Conservation (phyloP, 2,113 vertebrate genomes). For the Charina bottae region DNA sequence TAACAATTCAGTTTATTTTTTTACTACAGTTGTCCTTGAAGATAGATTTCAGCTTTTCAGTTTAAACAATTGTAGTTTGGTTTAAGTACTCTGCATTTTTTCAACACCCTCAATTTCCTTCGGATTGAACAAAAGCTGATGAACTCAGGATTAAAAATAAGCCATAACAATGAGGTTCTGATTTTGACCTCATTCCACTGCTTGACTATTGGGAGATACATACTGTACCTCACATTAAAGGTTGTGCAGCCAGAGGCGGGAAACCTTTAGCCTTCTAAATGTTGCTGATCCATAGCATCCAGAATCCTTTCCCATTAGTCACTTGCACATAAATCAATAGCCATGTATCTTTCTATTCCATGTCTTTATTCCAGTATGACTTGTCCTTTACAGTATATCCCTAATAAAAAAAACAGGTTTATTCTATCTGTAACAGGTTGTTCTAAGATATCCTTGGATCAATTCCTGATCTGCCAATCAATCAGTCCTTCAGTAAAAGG, state of each 20-base stretch:
- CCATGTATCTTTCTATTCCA: neutral
- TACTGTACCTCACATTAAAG: neutral
- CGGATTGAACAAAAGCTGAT: neutral
- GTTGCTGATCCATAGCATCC: neutral
- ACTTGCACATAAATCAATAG: neutral
- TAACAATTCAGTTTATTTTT: slow-evolving; percentile 4
- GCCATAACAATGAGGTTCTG: neutral
- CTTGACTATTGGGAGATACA: neutral
- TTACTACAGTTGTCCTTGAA: neutral
- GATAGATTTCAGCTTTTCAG: slow-evolving; percentile 13
- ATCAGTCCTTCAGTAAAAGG: neutral
- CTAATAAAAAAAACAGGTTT: neutral
- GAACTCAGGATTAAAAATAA: slow-evolving; percentile 10
- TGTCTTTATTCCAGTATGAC: neutral
- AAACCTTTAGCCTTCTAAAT: neutral
- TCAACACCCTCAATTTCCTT: neutral
- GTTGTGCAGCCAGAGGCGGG: neutral
- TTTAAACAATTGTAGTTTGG: slow-evolving; percentile 1
- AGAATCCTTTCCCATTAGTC: neutral
- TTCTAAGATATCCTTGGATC: neutral
- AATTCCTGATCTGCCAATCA: neutral
- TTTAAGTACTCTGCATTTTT: neutral
- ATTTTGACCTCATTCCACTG: neutral
- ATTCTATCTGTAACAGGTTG: neutral
- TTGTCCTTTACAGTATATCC: neutral